Conservation (phyloP, 2,888 invertebrate species). For the Brenthis daphne region DNA sequence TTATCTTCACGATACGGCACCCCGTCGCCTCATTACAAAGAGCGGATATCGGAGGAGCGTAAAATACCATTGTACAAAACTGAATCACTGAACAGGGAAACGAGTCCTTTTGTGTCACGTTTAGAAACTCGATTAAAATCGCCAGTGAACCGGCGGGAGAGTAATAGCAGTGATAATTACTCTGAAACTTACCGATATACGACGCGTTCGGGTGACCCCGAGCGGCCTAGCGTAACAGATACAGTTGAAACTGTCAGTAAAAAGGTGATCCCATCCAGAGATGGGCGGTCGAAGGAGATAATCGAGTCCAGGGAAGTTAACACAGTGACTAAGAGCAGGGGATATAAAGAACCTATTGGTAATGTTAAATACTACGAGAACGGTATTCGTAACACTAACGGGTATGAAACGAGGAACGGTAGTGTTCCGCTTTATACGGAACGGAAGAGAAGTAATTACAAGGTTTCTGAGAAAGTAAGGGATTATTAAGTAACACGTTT, state of each 20-base stretch:
- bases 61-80: conserved; percentile 74
- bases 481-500: conserved; percentile 63
- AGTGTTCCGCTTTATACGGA: conserved; percentile 61
- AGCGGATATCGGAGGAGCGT: conserved; percentile 72
- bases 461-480: conserved; percentile 74
- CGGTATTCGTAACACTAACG: conserved; percentile 63
- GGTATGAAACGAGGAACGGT: conserved; percentile 67
- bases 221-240: conserved; percentile 86
- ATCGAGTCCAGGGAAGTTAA: conserved; percentile 87
- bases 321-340: conserved; percentile 85
- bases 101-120: conserved; percentile 74
- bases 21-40: conserved; percentile 76
- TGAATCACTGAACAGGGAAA: conserved; percentile 73
- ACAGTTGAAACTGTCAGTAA: conserved; percentile 87
- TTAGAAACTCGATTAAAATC: conserved; percentile 72
- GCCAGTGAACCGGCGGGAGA: conserved; percentile 82
- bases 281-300: conserved; percentile 85
- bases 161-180: conserved; percentile 86
- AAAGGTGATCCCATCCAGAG: conserved; percentile 85
- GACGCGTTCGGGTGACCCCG: conserved; percentile 85
- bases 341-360: conserved; percentile 75
- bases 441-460: conserved; percentile 73
- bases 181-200: conserved; percentile 88
- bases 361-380: conserved; percentile 82
- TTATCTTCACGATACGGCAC: conserved; percentile 72